Percentiles rank a stretch among this genome's conserved stretches.
Conservation (phyloP, 2,888 invertebrate species). For the Watsonalla cultraria region DNA sequence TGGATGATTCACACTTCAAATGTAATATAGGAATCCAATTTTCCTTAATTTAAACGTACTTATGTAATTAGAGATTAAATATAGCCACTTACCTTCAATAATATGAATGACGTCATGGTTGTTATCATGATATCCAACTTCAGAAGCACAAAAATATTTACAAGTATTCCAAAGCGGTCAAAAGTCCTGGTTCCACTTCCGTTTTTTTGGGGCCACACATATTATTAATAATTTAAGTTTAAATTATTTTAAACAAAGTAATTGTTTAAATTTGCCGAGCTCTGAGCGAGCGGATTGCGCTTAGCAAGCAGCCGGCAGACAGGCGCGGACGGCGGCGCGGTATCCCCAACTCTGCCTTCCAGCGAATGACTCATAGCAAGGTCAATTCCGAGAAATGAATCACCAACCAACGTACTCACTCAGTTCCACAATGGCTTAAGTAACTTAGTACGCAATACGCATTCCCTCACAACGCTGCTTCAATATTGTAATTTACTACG, state of each 20-base stretch:
- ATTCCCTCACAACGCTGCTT: conserved; percentile 57
- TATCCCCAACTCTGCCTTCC: conserved; percentile 79
- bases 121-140: conserved; percentile 76
- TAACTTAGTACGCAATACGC: conserved; percentile 57
- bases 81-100: conserved; percentile 64
- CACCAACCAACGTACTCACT: conserved; percentile 60
- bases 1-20: conserved; percentile 40
- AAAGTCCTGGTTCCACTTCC: conserved; percentile 37
- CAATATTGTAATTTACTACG: conserved; percentile 40
- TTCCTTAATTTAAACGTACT: conserved; percentile 13
- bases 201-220: conserved; percentile 47
- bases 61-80: conserved; percentile 1
- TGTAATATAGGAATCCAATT: conserved; percentile 15
- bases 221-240: conserved; percentile 31
- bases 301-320: conserved; percentile 74
- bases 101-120: conserved; percentile 78
- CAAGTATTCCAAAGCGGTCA: conserved; percentile 32
- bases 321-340: conserved; percentile 53
- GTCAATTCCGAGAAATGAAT: conserved; percentile 80
- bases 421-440: conserved; percentile 71
- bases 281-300: conserved; percentile 56
- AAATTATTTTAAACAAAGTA: conserved; percentile 39
- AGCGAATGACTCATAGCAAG: conserved; percentile 80
- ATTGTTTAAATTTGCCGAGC: conserved; percentile 43
- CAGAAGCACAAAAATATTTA: conserved; percentile 59